phyloP scores from a whole-genome alignment of 2,888 invertebrate genomes.

The Drosophila atripex region DNA sequence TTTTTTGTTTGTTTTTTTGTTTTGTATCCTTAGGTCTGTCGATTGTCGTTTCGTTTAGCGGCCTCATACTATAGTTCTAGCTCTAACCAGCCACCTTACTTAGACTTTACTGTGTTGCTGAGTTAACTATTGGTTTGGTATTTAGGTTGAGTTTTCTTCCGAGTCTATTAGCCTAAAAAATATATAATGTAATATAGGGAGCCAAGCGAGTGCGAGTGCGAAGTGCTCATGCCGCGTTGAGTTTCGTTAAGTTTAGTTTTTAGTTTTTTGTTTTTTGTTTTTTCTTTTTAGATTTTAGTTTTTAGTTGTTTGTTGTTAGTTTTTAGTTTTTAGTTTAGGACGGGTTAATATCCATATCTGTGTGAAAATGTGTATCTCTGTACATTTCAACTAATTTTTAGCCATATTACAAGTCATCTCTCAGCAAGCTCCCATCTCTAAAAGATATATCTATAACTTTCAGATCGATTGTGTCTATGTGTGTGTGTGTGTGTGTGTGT shows the following conservation, averaged over 20 bases:
- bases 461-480: constrained; percentile 15
- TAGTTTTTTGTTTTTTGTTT: background rate
- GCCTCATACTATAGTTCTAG: constrained; percentile 17
- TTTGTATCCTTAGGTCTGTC: constrained; percentile 37
- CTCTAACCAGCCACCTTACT: constrained; percentile 3
- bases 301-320: constrained; percentile 22
- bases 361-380: constrained; percentile 1
- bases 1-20: constrained; percentile 5
- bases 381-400: constrained; percentile 12
- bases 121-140: constrained; percentile 36
- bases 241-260: background rate
- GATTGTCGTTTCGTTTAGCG: constrained; percentile 43
- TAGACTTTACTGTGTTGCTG: constrained; percentile 13
- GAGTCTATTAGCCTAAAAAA: constrained; percentile 21
- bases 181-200: constrained; percentile 10
- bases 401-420: background rate
- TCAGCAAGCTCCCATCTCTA: constrained; percentile 14
- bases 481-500: constrained; percentile 11
- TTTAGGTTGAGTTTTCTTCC: constrained; percentile 12
- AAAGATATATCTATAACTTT: constrained; percentile 7
- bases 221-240: constrained; percentile 29
- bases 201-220: constrained; percentile 39
- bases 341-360: constrained; percentile 34
- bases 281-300: background rate
- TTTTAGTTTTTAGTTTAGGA: constrained; percentile 24